Conservation (phyloP, 2,888 invertebrate species). For the Eueremaeus valkanovi region DNA sequence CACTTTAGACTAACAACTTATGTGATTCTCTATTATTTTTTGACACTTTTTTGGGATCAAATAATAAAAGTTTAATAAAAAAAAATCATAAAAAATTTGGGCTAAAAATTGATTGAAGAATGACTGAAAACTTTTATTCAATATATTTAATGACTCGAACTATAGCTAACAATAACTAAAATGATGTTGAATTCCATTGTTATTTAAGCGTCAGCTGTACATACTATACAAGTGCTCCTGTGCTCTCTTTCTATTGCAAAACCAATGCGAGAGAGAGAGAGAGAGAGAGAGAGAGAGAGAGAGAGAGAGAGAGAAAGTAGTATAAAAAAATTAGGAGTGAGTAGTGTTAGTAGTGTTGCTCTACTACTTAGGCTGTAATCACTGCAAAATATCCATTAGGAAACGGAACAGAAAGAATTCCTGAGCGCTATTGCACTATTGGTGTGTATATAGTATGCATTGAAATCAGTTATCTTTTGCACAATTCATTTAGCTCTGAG, state of each 20-base stretch:
- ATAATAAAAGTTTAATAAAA: constrained; percentile 4
- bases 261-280: constrained; percentile 1
- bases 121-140: background rate
- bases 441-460: background rate
- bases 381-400: constrained; percentile 33
- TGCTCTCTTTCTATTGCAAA: background rate
- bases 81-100: background rate
- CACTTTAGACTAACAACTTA: background rate
- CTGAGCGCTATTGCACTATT: background rate
- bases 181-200: constrained; percentile 19
- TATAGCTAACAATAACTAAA: background rate
- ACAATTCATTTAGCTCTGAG: background rate
- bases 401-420: constrained; percentile 29
- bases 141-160: constrained; percentile 1
- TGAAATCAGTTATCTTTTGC: constrained; percentile 30
- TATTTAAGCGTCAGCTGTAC: constrained; percentile 15
- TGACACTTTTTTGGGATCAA: background rate
- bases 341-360: no score
- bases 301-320: background rate
- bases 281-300: background rate
- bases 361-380: constrained; percentile 16
- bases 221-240: background rate
- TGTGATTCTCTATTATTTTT: background rate
- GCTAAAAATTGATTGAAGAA: background rate
- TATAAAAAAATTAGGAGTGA: constrained; percentile 16